Percentiles rank a stretch among this genome's conserved stretches.
phyloP scores from a whole-genome alignment of 2,113 vertebrate species.

The Scytalopus superciliaris region DNA sequence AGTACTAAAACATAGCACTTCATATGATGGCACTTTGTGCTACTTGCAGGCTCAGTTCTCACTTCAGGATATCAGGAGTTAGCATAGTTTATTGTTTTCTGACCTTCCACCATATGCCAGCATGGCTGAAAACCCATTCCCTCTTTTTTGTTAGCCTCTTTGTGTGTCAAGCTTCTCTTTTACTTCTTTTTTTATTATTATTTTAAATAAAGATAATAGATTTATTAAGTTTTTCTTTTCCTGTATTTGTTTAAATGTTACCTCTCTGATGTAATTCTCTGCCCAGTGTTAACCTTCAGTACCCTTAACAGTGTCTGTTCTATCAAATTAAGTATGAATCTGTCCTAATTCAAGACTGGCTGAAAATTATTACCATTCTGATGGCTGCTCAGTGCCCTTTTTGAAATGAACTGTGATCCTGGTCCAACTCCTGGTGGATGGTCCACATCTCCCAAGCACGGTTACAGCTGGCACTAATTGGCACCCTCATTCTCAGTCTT shows the following conservation, averaged over 20 bases:
- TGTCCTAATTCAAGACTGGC: background rate
- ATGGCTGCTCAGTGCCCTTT: background rate
- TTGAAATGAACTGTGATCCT: background rate
- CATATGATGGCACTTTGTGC: background rate
- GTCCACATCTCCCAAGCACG: background rate
- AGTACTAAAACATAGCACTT: background rate
- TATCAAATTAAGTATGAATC: background rate
- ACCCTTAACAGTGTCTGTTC: background rate
- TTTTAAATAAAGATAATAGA: background rate
- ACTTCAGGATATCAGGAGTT: background rate
- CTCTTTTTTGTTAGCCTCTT: background rate
- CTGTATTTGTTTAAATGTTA: background rate
- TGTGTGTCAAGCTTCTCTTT: background rate
- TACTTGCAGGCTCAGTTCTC: background rate
- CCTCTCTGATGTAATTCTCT: background rate
- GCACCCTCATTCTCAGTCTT: background rate
- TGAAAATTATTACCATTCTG: background rate
- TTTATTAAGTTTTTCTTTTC: background rate
- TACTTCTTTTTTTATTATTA: background rate
- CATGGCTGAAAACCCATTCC: background rate
- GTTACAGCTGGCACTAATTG: background rate
- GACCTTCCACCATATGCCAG: background rate
- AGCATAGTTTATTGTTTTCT: background rate
- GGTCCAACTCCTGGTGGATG: background rate
- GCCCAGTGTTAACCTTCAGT: background rate